Evolutionary conservation across 2,113 vertebrate species (phyloP).

Genomic region (Sander vitreus): DNA sequence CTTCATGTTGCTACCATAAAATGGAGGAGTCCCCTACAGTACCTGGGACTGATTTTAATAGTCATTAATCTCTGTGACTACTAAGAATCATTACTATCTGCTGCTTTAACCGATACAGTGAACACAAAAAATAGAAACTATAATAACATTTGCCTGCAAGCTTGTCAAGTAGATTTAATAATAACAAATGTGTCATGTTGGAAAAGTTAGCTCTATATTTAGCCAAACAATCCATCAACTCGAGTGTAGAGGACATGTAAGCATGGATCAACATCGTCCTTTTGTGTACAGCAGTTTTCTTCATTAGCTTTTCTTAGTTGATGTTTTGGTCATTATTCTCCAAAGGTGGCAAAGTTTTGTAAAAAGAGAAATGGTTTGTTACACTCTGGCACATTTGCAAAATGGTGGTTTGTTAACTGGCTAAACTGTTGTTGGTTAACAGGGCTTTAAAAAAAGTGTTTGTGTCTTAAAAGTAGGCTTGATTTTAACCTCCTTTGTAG

Average conservation of each 20-base stretch:
- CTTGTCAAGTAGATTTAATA: slow-evolving; percentile 36
- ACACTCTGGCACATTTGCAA: slow-evolving; percentile 4
- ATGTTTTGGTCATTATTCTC: slow-evolving; percentile 19
- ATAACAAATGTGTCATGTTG: slow-evolving; percentile 14
- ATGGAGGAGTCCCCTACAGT: slow-evolving; percentile 11
- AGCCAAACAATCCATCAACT: slow-evolving; percentile 34
- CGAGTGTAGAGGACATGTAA: slow-evolving; percentile 18
- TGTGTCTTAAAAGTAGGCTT: slow-evolving; percentile 37
- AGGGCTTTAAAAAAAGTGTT: slow-evolving; percentile 40
- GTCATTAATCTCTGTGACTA: slow-evolving; percentile 1
- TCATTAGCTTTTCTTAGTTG: slow-evolving; percentile 25
- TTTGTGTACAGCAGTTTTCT: slow-evolving; percentile 19
- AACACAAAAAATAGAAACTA: slow-evolving; percentile 5
- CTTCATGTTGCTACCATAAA: slow-evolving; percentile 41
- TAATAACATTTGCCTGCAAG: slow-evolving; percentile 18
- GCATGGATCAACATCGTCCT: slow-evolving; percentile 19
- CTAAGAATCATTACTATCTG: background rate
- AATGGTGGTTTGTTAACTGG: slow-evolving; percentile 27
- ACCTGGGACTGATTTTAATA: slow-evolving; percentile 38
- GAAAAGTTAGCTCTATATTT: slow-evolving; percentile 34
- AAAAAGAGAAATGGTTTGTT: background rate
- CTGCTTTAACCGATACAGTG: background rate
- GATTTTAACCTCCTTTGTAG: slow-evolving; percentile 66
- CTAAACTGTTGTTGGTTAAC: slow-evolving; percentile 56
- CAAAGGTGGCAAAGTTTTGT: slow-evolving; percentile 7